A percentile compares a stretch with the other conserved stretches of the same genome.
These are phyloP conservation scores for Parauchenoglanis ngamensis DNA, from an alignment of 2,797 vertebrate species.

Conservation along the genomic window DNA sequence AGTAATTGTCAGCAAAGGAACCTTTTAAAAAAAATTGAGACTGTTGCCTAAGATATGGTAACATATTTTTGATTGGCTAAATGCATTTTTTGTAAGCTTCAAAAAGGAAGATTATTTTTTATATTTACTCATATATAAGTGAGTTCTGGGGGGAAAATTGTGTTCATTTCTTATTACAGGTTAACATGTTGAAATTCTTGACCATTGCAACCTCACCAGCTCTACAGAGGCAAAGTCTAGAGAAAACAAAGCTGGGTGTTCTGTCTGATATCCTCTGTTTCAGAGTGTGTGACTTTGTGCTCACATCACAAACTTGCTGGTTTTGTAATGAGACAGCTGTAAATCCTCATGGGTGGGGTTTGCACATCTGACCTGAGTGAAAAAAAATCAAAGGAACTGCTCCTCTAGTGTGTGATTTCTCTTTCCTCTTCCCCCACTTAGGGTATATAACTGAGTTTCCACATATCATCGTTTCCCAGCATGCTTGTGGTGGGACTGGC, in stretches of 20 bases:
- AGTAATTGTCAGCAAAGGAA: neutral
- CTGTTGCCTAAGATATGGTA: neutral
- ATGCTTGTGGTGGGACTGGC: slow-evolving; percentile 12
- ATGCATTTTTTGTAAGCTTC: neutral
- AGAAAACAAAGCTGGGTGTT: neutral
- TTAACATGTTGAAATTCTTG: neutral
- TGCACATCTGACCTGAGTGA: slow-evolving; percentile 6
- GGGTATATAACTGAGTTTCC: slow-evolving; percentile 20
- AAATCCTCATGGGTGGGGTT: slow-evolving; percentile 23
- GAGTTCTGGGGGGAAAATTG: neutral
- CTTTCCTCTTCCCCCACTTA: slow-evolving; percentile 27
- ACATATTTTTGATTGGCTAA: neutral
- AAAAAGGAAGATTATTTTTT: neutral
- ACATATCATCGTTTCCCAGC: slow-evolving; percentile 20
- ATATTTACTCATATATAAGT: neutral
- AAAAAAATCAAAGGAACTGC: slow-evolving; percentile 2
- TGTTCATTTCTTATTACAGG: neutral
- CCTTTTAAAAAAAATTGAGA: neutral
- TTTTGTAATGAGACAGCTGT: slow-evolving; percentile 50
- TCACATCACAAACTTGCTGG: slow-evolving; percentile 18
- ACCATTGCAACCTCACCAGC: neutral
- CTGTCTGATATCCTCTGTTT: slow-evolving; percentile 15
- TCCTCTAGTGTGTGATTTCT: slow-evolving; percentile 18
- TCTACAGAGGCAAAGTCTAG: neutral
- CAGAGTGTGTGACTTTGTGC: slow-evolving; percentile 26